Percentiles rank a stretch among this genome's conserved stretches.
These are phyloP conservation scores for Tokudaia tokunoshimensis DNA, from an alignment of 2,797 vertebrate species.

Conservation along the genomic window DNA sequence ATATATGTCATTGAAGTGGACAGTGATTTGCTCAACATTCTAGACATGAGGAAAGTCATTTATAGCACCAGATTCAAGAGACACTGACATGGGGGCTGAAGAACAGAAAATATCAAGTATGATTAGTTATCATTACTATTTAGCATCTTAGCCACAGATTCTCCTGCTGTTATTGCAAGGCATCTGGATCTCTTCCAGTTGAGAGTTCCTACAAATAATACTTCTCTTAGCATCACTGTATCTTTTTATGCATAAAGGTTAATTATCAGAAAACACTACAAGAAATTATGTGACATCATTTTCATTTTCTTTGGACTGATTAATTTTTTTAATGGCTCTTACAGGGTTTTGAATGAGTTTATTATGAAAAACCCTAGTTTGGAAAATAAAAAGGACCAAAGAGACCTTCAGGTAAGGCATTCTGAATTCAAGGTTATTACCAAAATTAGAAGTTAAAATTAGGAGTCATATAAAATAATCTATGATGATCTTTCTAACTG, in stretches of 20 bases:
- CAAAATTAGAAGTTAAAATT: not conserved
- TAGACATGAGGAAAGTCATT: not conserved
- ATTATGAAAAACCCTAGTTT: slow-evolving; percentile 99
- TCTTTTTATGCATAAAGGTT: not conserved
- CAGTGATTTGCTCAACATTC: not conserved
- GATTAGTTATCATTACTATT: not conserved
- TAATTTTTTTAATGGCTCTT: slow-evolving; percentile 52
- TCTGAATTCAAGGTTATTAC: slow-evolving; percentile 15
- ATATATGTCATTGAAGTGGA: not conserved
- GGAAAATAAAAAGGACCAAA: slow-evolving; percentile 99
- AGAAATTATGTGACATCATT: slow-evolving; percentile 46
- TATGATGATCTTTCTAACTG: not conserved
- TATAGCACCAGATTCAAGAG: not conserved
- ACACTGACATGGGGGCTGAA: not conserved
- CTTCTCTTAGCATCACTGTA: not conserved
- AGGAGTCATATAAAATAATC: not conserved
- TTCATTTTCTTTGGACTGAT: slow-evolving; percentile 64
- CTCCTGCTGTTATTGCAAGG: not conserved
- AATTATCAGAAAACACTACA: not conserved
- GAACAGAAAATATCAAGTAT: not conserved
- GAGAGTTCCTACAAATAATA: not conserved
- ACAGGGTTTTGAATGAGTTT: slow-evolving; percentile 97
- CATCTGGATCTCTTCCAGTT: not conserved
- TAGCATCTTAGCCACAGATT: not conserved
- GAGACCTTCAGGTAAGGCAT: slow-evolving; percentile 96